Evolutionary conservation across 2,113 vertebrate genomes (phyloP), one percentile per base, ranked within the genome.

Genomic region (Gobius niger): DNA sequence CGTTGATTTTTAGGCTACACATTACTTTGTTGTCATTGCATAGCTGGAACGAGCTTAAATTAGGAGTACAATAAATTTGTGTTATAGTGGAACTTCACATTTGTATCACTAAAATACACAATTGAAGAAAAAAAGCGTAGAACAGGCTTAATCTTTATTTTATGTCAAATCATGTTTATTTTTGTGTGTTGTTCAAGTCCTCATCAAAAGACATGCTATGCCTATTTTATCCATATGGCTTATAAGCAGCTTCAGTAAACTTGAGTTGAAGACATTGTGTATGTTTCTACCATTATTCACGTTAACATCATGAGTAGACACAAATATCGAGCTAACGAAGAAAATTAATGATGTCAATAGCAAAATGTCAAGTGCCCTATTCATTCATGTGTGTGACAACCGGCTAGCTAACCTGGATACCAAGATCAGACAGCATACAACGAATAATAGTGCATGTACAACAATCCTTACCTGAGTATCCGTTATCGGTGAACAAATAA

Each of bases 391-490:
- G 18, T 47, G 46, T 3, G 47, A 44, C 9, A 71, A 9, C 34
- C 42, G 68, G 82, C 79, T 85, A 87, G 80, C 75, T 44, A 46
- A 60, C 57, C 57, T 60, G 34, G n/a, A 84, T 70, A 8, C 54
- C 34, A 47, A 57, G 44, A 12, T n/a, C 42, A 16, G 44, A 14
- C 14, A 66, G 44, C 7, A 41, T 18, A 66, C 19, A 44, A 53
- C 4, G 57, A 41, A 44, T 63, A 2, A 53, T 11, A 10, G 63
- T 63, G 69, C 51, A 13, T 63, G 63, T 40, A 0, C 68, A 82
- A 70, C 65, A 7, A 0, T 0, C 15, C 80, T 80, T 81, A 90
- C 88, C 88, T 82, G 72, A 2, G 10, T 56, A n/a, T 2, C n/a
- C 2, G 34, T n/a, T 76, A 2, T 0, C 18, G 6, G 14, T 52